Evolutionary conservation across 2,888 invertebrate species (phyloP).

Genomic region (Patella pellucida): DNA sequence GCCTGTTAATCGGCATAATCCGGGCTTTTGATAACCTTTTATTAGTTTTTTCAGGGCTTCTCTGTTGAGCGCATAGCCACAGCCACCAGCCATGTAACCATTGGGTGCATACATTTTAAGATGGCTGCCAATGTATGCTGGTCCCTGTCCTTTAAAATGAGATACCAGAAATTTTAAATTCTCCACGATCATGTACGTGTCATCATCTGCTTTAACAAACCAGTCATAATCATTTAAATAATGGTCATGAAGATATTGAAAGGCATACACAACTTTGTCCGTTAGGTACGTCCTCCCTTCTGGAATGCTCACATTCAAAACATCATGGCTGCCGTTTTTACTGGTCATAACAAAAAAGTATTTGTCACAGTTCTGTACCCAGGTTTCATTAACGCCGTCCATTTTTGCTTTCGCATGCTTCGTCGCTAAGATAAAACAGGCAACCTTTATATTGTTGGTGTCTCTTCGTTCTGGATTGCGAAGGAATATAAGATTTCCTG

Average conservation of each 20-base stretch:
- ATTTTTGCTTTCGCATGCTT: background rate
- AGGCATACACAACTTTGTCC: background rate
- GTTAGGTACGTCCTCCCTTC: background rate
- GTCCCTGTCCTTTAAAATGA: background rate
- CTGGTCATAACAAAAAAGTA: background rate
- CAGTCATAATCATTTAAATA: background rate
- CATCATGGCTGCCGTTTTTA: background rate
- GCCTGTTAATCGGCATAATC: background rate
- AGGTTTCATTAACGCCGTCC: background rate
- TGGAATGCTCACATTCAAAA: background rate
- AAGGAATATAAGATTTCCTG: too few species aligned
- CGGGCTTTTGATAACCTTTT: background rate
- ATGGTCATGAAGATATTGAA: background rate
- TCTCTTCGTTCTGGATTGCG: too few species aligned
- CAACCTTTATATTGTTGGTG: background rate
- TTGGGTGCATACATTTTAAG: background rate
- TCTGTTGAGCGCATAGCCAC: background rate
- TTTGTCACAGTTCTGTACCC: background rate
- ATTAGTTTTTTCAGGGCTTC: background rate
- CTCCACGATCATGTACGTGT: slow-evolving; percentile 9
- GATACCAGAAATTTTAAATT: background rate
- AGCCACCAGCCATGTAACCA: background rate
- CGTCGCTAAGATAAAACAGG: background rate
- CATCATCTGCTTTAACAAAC: slow-evolving; percentile 1
- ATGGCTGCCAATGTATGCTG: background rate